Percentiles rank a stretch among this genome's conserved stretches.
These are phyloP conservation scores for Galleria mellonella DNA, from an alignment of 1,140 invertebrate species.

Conservation along the genomic window DNA sequence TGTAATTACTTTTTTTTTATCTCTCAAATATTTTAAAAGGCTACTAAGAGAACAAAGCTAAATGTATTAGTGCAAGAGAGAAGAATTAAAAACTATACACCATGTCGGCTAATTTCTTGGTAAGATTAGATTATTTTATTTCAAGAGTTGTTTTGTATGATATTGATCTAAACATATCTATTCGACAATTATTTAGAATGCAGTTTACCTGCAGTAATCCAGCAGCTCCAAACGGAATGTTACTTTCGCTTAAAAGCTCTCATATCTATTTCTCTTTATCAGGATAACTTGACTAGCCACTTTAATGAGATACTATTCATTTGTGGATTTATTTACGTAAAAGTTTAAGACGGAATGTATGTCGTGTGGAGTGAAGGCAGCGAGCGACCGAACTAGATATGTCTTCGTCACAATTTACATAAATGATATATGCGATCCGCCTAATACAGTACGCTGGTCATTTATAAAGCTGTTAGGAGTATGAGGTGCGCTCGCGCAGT, in stretches of 20 bases:
- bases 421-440: slow-evolving; percentile 72
- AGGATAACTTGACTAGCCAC: slow-evolving; percentile 11
- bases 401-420: slow-evolving; percentile 74
- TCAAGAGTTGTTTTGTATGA: no score
- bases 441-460: slow-evolving; percentile 63
- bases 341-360: slow-evolving; percentile 46
- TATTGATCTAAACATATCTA: no score
- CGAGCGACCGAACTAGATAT: slow-evolving; percentile 56
- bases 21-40: no score
- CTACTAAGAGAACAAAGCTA: no score
- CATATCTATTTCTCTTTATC: slow-evolving; percentile 6
- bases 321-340: slow-evolving; percentile 40
- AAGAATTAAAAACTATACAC: no score
- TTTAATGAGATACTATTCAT: slow-evolving; percentile 38
- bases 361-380: slow-evolving; percentile 54
- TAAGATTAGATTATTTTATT: no score
- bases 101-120: no score
- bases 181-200: no score
- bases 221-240: background rate
- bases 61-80: no score
- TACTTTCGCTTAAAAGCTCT: slow-evolving; percentile 6
- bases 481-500: slow-evolving; percentile 28
- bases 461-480: slow-evolving; percentile 59
- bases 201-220: no score
- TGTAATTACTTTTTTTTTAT: no score